Base-by-base conservation (phyloP, 2,888 invertebrate genomes). In the Didymodactylos carnosus region DNA sequence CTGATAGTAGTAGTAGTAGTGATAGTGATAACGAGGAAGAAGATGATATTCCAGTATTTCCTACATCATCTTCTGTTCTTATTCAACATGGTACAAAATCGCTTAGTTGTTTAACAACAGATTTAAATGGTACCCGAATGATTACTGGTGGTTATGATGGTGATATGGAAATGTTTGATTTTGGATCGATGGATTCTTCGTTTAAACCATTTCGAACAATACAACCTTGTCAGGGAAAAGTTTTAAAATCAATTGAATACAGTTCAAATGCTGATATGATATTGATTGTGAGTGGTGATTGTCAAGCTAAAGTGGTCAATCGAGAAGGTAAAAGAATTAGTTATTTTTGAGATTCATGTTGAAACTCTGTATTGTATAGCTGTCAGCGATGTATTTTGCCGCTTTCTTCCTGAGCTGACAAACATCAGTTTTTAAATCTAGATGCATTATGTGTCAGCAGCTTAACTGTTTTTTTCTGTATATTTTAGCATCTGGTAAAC, bases 141-240 rank as follows among this genome's bases (percentile, higher is more conserved):
- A 69, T 72, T 19, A 75, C 46, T n/a, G 98, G 98, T 0, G 92
- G 94, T 0, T 88, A 92, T 39, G 97, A 98, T 82, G 98, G 94
- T 83, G 92, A 94, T 78, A 90, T 98, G 3, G 90, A 90, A 72
- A 91, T 98, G 79, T 98, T 94, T 93, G 98, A 99, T 82, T 98
- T 98, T 85, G 92, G 94, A 76, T 97, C 97, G 7, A 97, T 98
- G 94, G 94, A 97, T 82, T 88, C 91, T 0, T 88, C 90, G 0
- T 87, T 94, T 86, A 88, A 90, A 72, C 91, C 93, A 70, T 98
- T 95, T 82, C 87, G 95, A 35, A 90, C 90, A 0, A 85, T 94
- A 19, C 90, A 91, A 78, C 95, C 97, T 0, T 94, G 94, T 81
- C 95, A 95, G 83, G 91, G 86, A 75, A 93, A 98, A 83, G 92